Evolutionary conservation across 2,888 invertebrate genomes (phyloP), one percentile per base, ranked within the genome.

Genomic region (Aspidiotus destructor): DNA sequence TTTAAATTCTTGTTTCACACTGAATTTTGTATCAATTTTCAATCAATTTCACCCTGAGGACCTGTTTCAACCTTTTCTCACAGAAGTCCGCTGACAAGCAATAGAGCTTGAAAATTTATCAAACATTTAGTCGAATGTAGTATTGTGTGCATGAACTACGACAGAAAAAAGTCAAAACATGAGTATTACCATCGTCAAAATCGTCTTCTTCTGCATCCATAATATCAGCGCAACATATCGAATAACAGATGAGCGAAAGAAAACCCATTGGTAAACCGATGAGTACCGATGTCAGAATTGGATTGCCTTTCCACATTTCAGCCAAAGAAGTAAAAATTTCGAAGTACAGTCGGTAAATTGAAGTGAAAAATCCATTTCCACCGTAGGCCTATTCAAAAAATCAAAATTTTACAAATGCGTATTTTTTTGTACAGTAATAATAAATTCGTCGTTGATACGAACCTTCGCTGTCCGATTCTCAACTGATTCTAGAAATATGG

Each of bases 201-300:
- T 89, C 89, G 68, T 89, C 89, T 69, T 92, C 92, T 60, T 89
- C 87, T 1, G 92, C 92, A 77, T 95, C 96, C 72, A 95, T 80
- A 74, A 97, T 92, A 77, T 98, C 97, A 65, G 93, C 89, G 77
- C 97, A 98, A 79, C 94, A 98, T 71, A 96, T 87, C 1, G 95
- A 93, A 78, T 98, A 98, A 76, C 93, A 86, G 74, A 99, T 96
- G 17, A 98, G 84, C 28, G 91, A 88, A 17, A 99, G 83, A 77
- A 99, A 96, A 48, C 93, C 92, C 57, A 93, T 80, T 0, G 98
- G 98, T 70, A 98, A 82, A 1, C 97, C 96, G 78, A 99, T 95
- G 64, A 99, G 83, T 7, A 98, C 86, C 42, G 92, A 83, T 7
- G 96, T 95, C 71, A 99, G 80, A 71, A 97, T 90, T 0, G 97